Evolutionary conservation across 2,797 vertebrate genomes (phyloP).

Genomic region (Melanotaenia nigrans): DNA sequence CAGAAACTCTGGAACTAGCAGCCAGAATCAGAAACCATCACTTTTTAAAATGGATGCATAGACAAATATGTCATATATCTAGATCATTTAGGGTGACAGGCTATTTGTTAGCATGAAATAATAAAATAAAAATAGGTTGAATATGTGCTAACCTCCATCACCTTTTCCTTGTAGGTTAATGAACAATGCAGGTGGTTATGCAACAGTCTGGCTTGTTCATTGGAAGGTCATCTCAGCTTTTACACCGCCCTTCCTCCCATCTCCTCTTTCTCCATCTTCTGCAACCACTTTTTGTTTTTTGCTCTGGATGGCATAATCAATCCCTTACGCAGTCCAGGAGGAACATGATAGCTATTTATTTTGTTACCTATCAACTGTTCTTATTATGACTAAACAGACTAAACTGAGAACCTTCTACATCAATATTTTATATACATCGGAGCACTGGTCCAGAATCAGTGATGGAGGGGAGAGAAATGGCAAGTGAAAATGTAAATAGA

Average conservation of each 20-base stretch:
- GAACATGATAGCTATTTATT: slow-evolving; percentile 30
- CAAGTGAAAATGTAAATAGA: slow-evolving; percentile 17
- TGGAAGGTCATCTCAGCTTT: slow-evolving; percentile 47
- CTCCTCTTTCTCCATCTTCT: slow-evolving; percentile 15
- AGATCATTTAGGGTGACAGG: not conserved
- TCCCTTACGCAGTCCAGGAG: slow-evolving; percentile 29
- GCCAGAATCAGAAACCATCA: too few species aligned
- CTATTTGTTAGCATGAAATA: too few species aligned
- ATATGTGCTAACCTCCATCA: not conserved
- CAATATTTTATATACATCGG: slow-evolving; percentile 63
- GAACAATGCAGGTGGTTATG: slow-evolving; percentile 11
- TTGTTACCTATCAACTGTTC: slow-evolving; percentile 42
- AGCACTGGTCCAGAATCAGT: slow-evolving; percentile 34
- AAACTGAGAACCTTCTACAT: slow-evolving; percentile 44
- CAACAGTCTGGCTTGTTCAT: slow-evolving; percentile 35
- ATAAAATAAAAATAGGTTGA: too few species aligned
- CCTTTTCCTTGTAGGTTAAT: slow-evolving; percentile 13
- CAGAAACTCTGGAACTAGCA: too few species aligned
- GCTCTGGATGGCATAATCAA: slow-evolving; percentile 9
- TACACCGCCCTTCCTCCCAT: not conserved
- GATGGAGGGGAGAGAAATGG: slow-evolving; percentile 4
- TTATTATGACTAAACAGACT: slow-evolving; percentile 53
- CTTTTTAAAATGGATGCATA: too few species aligned
- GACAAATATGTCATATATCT: too few species aligned
- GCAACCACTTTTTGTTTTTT: slow-evolving; percentile 26